Percentiles rank a stretch among this genome's conserved stretches.
phyloP scores from a whole-genome alignment of 1,140 invertebrate species.

The Calycopis cecrops region DNA sequence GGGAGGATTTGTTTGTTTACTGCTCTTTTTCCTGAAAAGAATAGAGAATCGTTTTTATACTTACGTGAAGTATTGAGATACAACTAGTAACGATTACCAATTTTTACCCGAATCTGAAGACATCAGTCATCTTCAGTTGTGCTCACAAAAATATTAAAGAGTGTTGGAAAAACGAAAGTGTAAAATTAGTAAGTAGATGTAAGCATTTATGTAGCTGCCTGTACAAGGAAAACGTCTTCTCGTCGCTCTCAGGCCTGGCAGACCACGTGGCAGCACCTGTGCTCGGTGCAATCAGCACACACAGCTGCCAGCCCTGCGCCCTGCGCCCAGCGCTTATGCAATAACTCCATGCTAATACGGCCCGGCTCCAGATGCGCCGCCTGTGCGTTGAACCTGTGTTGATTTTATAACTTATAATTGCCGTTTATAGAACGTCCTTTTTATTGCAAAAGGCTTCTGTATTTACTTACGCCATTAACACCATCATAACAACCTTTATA shows the following conservation, averaged over 20 bases:
- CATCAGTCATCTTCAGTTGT: too few species aligned
- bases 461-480: neutral
- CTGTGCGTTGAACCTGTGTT: constrained; percentile 52
- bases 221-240: constrained; percentile 10
- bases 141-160: too few species aligned
- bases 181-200: too few species aligned
- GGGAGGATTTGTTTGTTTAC: too few species aligned
- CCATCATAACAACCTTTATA: neutral
- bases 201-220: too few species aligned
- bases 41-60: too few species aligned
- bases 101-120: too few species aligned
- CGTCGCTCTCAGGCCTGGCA: constrained; percentile 40
- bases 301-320: constrained; percentile 55
- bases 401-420: constrained; percentile 38
- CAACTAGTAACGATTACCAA: too few species aligned
- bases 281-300: constrained; percentile 57
- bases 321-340: constrained; percentile 55
- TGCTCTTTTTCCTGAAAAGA: too few species aligned
- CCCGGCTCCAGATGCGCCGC: constrained; percentile 49
- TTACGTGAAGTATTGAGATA: too few species aligned
- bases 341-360: constrained; percentile 56
- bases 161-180: too few species aligned
- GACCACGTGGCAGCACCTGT: constrained; percentile 66
- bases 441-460: too few species aligned
- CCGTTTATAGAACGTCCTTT: neutral